A percentile compares a stretch with the other conserved stretches of the same genome.
These are phyloP conservation scores for Chloroceryle aenea DNA, from an alignment of 2,113 vertebrate species.

Conservation along the genomic window DNA sequence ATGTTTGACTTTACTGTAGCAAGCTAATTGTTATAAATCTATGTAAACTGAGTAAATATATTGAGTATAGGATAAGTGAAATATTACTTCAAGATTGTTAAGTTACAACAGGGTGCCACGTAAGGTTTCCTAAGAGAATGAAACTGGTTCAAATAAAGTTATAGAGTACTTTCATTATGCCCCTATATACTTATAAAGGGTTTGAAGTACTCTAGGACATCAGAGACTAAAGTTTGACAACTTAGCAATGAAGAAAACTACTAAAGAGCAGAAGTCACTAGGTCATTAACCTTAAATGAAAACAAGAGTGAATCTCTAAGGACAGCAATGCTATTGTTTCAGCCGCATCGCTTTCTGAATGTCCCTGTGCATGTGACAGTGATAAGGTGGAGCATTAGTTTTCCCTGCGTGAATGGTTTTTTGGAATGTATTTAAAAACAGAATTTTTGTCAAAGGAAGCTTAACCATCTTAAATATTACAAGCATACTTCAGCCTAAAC, in stretches of 20 bases:
- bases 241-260: neutral
- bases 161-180: neutral
- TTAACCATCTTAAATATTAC: neutral
- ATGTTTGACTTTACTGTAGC: neutral
- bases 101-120: accelerated
- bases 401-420: neutral
- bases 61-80: neutral
- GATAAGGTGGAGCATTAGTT: neutral
- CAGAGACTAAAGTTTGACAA: neutral
- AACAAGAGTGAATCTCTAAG: neutral
- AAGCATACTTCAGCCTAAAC: neutral
- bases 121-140: neutral
- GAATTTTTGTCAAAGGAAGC: neutral
- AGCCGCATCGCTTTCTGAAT: neutral
- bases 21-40: neutral
- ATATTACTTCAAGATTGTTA: neutral
- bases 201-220: neutral
- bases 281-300: neutral
- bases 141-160: neutral
- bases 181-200: accelerated
- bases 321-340: neutral
- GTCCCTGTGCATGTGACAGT: neutral
- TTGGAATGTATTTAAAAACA: neutral
- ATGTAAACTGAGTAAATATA: neutral
- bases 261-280: neutral